phyloP scores from a whole-genome alignment of 2,797 vertebrate genomes.

The Nasua narica region DNA sequence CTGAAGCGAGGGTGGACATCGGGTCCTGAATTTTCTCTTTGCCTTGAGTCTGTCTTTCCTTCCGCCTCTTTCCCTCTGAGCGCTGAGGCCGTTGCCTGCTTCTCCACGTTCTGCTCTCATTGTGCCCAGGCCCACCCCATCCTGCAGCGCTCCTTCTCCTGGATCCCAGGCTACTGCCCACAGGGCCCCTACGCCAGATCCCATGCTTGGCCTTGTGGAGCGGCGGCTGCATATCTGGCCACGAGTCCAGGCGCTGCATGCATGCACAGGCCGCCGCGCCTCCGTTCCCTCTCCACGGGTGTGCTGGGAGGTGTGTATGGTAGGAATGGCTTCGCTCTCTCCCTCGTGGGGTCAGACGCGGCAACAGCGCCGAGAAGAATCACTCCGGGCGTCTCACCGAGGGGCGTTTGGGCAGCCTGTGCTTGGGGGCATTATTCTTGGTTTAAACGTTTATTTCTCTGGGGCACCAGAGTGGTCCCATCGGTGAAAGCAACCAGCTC shows the following conservation, averaged over 20 bases:
- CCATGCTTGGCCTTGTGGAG: neutral
- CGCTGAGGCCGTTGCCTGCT: rapidly evolving
- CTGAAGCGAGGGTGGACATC: too few species aligned
- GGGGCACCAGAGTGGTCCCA: neutral
- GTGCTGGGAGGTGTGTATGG: too few species aligned
- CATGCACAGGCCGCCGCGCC: rapidly evolving
- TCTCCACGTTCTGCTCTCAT: neutral
- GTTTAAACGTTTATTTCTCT: neutral
- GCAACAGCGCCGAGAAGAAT: neutral
- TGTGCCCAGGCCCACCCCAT: rapidly evolving
- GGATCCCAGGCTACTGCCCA: rapidly evolving
- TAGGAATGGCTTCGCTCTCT: too few species aligned
- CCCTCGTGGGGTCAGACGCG: rapidly evolving
- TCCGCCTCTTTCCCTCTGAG: neutral
- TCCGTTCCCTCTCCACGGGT: too few species aligned
- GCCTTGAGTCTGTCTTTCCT: rapidly evolving
- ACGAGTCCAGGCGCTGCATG: rapidly evolving
- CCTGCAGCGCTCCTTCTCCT: too few species aligned
- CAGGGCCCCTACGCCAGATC: neutral
- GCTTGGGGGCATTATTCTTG: neutral
- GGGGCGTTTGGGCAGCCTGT: neutral
- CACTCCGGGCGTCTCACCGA: neutral
- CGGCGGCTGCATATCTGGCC: rapidly evolving
- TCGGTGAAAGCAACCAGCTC: neutral
- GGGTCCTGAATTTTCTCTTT: too few species aligned